Conservation (phyloP, 2,888 invertebrate species). For the Ichneumoninae sp. region DNA sequence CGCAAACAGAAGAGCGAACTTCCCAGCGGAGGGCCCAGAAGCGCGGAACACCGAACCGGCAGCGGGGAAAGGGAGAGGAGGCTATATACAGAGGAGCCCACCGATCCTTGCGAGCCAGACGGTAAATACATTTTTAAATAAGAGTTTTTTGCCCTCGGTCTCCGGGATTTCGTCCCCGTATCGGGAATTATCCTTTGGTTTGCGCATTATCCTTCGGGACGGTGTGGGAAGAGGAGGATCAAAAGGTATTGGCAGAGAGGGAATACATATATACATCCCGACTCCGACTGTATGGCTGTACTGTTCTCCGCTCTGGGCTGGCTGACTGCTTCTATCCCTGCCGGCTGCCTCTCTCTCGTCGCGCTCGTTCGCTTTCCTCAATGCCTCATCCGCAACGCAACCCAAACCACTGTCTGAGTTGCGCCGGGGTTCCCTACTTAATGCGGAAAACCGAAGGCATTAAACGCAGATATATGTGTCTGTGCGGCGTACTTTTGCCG, state of each 20-base stretch:
- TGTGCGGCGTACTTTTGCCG: conserved; percentile 44
- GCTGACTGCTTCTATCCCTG: conserved; percentile 65
- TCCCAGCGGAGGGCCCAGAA: conserved; percentile 55
- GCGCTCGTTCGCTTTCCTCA: conserved; percentile 69
- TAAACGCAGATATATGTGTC: conserved; percentile 40
- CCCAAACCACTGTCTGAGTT: conserved; percentile 81
- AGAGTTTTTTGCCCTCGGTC: conserved; percentile 77
- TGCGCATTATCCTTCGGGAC: conserved; percentile 82
- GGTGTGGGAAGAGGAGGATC: conserved; percentile 77
- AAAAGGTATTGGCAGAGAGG: conserved; percentile 74
- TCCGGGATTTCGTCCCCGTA: conserved; percentile 82
- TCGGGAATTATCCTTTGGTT: conserved; percentile 84
- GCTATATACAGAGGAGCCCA: conserved; percentile 30
- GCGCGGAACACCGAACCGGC: conserved; percentile 49
- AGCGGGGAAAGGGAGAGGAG: neutral
- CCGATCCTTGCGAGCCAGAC: conserved; percentile 75
- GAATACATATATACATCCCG: conserved; percentile 5
- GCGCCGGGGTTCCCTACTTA: conserved; percentile 80
- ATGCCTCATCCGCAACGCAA: conserved; percentile 61
- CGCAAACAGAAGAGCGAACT: conserved; percentile 59
- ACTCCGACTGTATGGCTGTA: conserved; percentile 33
- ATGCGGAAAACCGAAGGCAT: conserved; percentile 75
- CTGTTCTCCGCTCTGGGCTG: conserved; percentile 54
- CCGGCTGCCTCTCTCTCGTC: conserved; percentile 61
- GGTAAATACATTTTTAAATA: conserved; percentile 84